Percentiles rank a stretch among this genome's conserved stretches.
Conservation (phyloP, 2,113 vertebrate species). For the Lonchura striata region DNA sequence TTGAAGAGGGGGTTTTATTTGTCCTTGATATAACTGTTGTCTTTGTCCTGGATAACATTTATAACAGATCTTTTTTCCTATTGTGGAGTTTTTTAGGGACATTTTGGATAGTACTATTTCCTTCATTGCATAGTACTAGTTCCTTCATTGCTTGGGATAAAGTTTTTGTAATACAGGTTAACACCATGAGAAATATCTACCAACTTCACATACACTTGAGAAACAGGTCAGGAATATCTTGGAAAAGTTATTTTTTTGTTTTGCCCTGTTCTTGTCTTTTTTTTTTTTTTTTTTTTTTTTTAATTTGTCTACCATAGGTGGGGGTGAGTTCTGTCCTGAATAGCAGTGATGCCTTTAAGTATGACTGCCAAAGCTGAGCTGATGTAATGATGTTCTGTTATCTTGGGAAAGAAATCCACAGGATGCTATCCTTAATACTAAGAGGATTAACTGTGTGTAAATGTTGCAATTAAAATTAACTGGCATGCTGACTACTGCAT, state of each 20-base stretch:
- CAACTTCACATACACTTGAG: not conserved
- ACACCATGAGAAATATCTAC: not conserved
- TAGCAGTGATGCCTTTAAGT: not conserved
- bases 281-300: not conserved
- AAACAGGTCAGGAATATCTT: not conserved
- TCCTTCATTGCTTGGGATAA: not conserved
- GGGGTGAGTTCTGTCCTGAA: not conserved
- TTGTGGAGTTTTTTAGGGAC: accelerated
- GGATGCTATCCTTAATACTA: not conserved
- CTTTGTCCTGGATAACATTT: not conserved
- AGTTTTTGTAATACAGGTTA: not conserved
- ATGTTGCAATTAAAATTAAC: conserved; percentile 25
- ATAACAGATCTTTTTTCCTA: not conserved
- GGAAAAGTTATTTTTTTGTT: not conserved
- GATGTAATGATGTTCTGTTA: not conserved
- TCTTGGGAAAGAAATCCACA: not conserved
- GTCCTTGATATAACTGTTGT: not conserved
- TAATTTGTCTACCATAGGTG: not conserved
- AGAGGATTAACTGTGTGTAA: conserved; percentile 34
- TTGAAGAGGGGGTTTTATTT: not conserved
- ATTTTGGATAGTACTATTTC: not conserved
- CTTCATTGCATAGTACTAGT: not conserved
- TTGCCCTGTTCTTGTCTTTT: not conserved
- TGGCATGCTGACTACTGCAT: not conserved
- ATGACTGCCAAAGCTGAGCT: not conserved